Evolutionary conservation across 2,888 invertebrate genomes (phyloP), one percentile per base, ranked within the genome.

Genomic region (Oithona nana): DNA sequence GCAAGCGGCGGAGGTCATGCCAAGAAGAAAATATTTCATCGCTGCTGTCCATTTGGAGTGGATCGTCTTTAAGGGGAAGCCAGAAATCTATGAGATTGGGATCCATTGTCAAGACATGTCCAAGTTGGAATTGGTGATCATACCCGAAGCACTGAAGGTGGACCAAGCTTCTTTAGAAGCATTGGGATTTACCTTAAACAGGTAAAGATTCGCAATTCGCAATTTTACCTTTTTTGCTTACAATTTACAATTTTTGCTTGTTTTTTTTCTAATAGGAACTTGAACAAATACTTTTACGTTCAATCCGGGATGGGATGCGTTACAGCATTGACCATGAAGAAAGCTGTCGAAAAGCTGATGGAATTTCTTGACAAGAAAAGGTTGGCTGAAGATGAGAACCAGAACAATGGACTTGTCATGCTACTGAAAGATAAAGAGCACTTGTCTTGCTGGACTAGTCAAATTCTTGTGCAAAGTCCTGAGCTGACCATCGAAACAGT

Each of bases 81-180:
- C 59, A n/a, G 28, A 59, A 28, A 24, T 59, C 22, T 59, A 59
- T 50, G 59, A 59, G 26, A 24, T 59, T n/a, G 50, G 59, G 11
- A 16, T 49, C 16, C 49, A 59, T 16, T 49, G 22, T n/a, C 24
- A 24, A 22, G 59, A 59, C 24, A 59, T 59, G 59, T 28, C 48
- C 29, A 22, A 24, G 16, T 26, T 59, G 28, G 29, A 59, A 8
- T 29, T 59, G 3, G 22, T 28, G 13, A 49, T 24, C 26, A 49
- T 59, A 24, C 20, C 59, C n/a, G 48, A 39, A 13, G 8, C 48
- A 26, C 50, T 59, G n/a, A 59, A 22, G 50, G 50, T 50, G 28
- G 39, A 4, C 24, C n/a, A 49, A 28, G 59, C 3, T 20, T 22
- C 50, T 16, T 29, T 59, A 29, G 59, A 59, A 49, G 29, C 24